Evolutionary conservation across 2,113 vertebrate genomes (phyloP).

Genomic region (Myrmecobius fasciatus): DNA sequence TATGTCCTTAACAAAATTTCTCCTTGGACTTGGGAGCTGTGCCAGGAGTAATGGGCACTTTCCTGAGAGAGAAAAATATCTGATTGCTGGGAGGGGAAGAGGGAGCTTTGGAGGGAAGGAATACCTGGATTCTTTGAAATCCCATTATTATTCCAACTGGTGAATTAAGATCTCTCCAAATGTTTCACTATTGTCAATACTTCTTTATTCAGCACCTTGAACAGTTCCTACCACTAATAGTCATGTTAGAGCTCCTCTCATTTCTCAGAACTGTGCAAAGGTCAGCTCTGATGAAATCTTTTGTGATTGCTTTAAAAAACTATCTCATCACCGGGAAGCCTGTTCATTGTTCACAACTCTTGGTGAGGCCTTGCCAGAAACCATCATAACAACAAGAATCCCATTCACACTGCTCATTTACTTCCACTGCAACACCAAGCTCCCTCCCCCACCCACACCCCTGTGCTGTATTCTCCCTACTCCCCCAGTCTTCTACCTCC

Average conservation of each 20-base stretch:
- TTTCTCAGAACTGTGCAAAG: not conserved
- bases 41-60: not conserved
- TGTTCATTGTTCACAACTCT: not conserved
- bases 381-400: not conserved
- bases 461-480: not conserved
- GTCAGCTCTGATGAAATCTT: not conserved
- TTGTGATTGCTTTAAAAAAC: not conserved
- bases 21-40: not conserved
- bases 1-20: not conserved
- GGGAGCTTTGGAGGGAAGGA: not conserved
- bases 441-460: not conserved
- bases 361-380: not conserved
- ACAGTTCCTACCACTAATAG: not conserved
- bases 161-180: not conserved
- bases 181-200: not conserved
- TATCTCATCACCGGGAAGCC: not conserved
- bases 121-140: not conserved
- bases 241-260: not conserved
- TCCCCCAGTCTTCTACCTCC: too few relatives aligned
- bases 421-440: not conserved
- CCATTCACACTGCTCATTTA: not conserved
- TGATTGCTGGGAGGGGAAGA: not conserved
- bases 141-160: not conserved
- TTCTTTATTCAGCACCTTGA: not conserved
- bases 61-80: not conserved